Conservation (phyloP, 64 coral and sea anemone species). For the Pocillopora verrucosa region DNA sequence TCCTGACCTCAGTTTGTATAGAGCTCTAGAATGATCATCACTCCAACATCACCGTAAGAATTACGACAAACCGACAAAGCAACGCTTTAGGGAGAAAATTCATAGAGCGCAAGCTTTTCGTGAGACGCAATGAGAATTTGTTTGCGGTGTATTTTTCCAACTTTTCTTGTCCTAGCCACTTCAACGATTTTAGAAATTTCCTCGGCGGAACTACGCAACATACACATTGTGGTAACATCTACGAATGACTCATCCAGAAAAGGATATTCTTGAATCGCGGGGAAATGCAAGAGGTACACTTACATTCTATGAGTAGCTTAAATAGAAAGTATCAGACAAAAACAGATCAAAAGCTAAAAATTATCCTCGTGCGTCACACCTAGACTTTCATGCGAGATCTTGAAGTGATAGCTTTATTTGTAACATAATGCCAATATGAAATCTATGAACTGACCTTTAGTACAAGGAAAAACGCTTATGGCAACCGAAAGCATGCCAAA, state of each 20-base stretch:
- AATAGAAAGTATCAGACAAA: no score
- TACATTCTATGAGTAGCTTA: no score
- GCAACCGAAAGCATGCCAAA: neutral
- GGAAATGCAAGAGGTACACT: no score
- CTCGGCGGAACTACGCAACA: slow-evolving; percentile 15
- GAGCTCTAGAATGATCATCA: neutral
- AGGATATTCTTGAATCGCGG: neutral
- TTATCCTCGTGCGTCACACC: no score
- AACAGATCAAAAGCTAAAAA: no score
- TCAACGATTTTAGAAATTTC: slow-evolving; percentile 9
- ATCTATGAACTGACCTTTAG: no score
- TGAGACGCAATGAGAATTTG: no score
- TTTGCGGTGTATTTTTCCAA: neutral
- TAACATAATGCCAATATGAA: no score
- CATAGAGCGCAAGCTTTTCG: no score
- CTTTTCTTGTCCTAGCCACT: neutral
- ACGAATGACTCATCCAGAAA: neutral
- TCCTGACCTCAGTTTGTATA: neutral
- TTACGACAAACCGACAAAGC: neutral
- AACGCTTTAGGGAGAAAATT: neutral
- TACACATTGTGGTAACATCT: neutral
- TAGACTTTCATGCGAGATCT: no score
- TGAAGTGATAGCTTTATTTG: no score
- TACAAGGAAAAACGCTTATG: no score
- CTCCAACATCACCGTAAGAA: neutral